Evolutionary conservation across 2,888 invertebrate species (phyloP), one percentile per base, ranked within the genome.

Genomic region (Ischnus inquisitorius): DNA sequence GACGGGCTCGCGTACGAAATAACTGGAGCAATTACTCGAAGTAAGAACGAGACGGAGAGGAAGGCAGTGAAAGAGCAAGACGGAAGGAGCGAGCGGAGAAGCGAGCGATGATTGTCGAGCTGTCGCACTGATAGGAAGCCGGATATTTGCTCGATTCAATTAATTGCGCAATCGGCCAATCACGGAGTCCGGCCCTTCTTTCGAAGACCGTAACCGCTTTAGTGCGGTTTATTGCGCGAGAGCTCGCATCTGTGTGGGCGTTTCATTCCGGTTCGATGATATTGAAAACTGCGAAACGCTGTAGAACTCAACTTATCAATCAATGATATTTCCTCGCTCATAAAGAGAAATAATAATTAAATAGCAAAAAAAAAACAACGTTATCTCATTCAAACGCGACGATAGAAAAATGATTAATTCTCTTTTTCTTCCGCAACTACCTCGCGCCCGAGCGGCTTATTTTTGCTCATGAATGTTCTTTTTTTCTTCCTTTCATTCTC

Each of bases 391-490:
- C n/a, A 16, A 19, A 43, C n/a, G 41, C 5, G 12, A 39, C 1
- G 39, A 51, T 25, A 57, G 10, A 22, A 22, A 22, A 54, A 4
- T 54, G 2, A 12, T 41, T 39, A 22, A 46, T 77, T 65, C 48
- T 67, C 65, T 34, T 77, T 65, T 64, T 76, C 65, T 41, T 60
- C 67, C 22, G 43, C 14, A 19, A 39, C 46, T 68, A 43, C 16
- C 34, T n/a, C 43, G 43, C 28, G 65, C 39, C 48, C 65, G 2
- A 67, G 62, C 51, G 16, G 69, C 28, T 34, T 46, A 4, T 4
- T 65, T 76, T 71, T n/a, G 5, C 48, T 77, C 67, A 41, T 54
- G 54, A 51, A 19, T 6, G 41, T 80, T 80, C 62, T 74, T 80
- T 54, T 34, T 34, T 34, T 5, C 8, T 34, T 25, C 28, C 16